Evolutionary conservation across 2,797 vertebrate species (phyloP).

Genomic region (Bradypodion pumilum): DNA sequence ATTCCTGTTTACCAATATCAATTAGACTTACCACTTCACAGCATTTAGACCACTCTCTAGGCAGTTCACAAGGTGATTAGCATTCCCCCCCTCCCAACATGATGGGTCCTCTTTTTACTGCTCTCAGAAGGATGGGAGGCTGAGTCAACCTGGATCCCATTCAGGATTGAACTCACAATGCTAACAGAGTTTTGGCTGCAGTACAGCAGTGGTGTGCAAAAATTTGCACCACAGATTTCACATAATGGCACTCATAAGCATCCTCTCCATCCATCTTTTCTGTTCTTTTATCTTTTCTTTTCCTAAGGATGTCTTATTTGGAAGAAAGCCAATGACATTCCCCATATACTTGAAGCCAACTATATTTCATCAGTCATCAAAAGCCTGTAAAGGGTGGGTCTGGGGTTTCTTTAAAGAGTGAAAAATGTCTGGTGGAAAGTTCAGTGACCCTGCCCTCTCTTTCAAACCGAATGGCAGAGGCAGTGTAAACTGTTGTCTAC

Average conservation of each 20-base stretch:
- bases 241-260: background rate
- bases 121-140: too few relatives aligned
- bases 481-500: slow-evolving; percentile 62
- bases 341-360: slow-evolving; percentile 60
- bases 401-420: slow-evolving; percentile 52
- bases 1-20: too few relatives aligned
- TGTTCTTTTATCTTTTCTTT: background rate
- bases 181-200: too few relatives aligned
- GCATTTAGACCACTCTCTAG: too few relatives aligned
- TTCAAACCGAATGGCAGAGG: slow-evolving; percentile 60
- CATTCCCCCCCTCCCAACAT: too few relatives aligned
- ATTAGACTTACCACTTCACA: too few relatives aligned
- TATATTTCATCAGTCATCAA: slow-evolving; percentile 61
- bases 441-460: slow-evolving; percentile 59
- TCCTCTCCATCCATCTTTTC: slow-evolving; percentile 29
- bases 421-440: slow-evolving; percentile 61
- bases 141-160: too few relatives aligned
- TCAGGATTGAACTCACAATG: too few relatives aligned
- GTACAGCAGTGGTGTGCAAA: slow-evolving; percentile 70
- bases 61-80: too few relatives aligned
- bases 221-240: slow-evolving; percentile 58
- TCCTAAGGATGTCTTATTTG: slow-evolving; percentile 60
- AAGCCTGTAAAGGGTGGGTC: slow-evolving; percentile 49
- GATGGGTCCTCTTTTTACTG: too few relatives aligned
- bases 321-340: slow-evolving; percentile 62